Percentiles rank a stretch among this genome's conserved stretches.
These are phyloP conservation scores for Lycophotia porphyrea DNA, from an alignment of 2,888 invertebrate genomes.

Conservation along the genomic window DNA sequence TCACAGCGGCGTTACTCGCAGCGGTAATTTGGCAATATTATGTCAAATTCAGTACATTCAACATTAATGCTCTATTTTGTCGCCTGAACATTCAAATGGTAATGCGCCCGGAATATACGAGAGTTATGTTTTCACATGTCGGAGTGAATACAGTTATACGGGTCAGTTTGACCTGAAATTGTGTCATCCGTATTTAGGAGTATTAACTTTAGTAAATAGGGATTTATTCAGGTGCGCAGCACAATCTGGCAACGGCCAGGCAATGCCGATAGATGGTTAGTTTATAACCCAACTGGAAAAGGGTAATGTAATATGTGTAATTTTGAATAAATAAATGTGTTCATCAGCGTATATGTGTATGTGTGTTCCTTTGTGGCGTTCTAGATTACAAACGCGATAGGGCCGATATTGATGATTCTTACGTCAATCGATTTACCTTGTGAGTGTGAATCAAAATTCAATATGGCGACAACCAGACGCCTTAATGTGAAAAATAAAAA, in stretches of 20 bases:
- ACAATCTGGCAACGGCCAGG: conserved; percentile 15
- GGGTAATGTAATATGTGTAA: no score
- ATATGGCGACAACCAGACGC: no score
- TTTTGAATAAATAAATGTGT: no score
- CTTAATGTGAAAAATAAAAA: no score
- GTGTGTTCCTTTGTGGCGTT: no score
- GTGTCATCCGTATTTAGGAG: conserved; percentile 35
- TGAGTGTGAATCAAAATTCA: no score
- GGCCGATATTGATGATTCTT: no score
- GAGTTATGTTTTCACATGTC: conserved; percentile 26
- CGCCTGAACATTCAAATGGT: conserved; percentile 25
- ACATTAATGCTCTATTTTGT: conserved; percentile 36
- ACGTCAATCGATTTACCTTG: no score
- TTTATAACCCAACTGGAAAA: background rate
- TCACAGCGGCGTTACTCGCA: background rate
- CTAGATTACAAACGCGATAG: no score
- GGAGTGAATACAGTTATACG: conserved; percentile 10
- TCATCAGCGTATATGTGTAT: no score
- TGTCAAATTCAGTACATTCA: conserved; percentile 20
- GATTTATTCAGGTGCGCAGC: conserved; percentile 2
- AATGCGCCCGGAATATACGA: conserved; percentile 15
- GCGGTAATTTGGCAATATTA: conserved; percentile 26
- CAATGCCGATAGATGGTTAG: background rate
- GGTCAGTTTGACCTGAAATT: conserved; percentile 16
- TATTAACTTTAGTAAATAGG: conserved; percentile 16